phyloP scores from a whole-genome alignment of 2,113 vertebrate genomes.

The Syngnathus scovelli region DNA sequence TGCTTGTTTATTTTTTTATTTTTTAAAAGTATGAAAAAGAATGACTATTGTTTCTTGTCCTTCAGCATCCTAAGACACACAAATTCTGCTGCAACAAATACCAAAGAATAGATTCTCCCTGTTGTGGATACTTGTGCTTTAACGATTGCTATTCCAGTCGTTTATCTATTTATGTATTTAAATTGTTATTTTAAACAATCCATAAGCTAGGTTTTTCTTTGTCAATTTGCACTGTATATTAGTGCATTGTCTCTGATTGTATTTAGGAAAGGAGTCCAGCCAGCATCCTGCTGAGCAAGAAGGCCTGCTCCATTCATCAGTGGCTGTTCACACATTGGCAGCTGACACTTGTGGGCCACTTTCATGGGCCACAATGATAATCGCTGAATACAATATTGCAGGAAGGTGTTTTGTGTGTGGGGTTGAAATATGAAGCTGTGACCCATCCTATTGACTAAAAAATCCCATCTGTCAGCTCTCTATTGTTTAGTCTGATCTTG shows the following conservation, averaged over 20 bases:
- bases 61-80: neutral
- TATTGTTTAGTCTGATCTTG: neutral
- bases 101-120: no score
- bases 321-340: constrained; percentile 36
- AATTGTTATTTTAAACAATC: neutral
- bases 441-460: neutral
- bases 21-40: neutral
- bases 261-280: constrained; percentile 11
- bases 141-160: no score
- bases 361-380: constrained; percentile 41
- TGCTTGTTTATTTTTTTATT: neutral
- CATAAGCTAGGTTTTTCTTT: neutral
- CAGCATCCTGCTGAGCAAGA: constrained; percentile 35
- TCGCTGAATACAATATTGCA: constrained; percentile 4
- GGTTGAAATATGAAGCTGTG: neutral
- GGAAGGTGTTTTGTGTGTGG: neutral
- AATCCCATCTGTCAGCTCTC: neutral
- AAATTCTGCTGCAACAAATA: neutral
- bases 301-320: constrained; percentile 59
- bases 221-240: neutral
- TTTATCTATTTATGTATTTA: no score
- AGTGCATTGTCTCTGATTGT: neutral
- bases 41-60: neutral
- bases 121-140: no score
- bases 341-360: constrained; percentile 58